Conservation (phyloP, 2,797 vertebrate species). For the Telmatherina bonti region DNA sequence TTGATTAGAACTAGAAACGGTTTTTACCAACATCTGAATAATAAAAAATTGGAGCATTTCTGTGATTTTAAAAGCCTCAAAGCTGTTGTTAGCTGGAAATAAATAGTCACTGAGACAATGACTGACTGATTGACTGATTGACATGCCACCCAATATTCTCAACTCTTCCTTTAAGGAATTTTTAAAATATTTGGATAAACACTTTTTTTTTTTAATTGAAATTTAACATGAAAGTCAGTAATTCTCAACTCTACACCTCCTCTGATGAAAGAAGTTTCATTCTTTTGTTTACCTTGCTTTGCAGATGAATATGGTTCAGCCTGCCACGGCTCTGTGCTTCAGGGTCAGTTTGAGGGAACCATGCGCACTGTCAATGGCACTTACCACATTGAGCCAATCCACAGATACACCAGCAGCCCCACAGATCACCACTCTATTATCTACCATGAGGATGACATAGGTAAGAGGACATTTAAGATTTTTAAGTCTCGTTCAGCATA, state of each 20-base stretch:
- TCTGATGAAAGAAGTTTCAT: neutral
- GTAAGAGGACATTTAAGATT: slow-evolving; percentile 68
- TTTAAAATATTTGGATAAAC: slow-evolving; percentile 8
- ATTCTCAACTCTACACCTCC: no score
- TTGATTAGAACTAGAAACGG: neutral
- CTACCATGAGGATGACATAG: slow-evolving; percentile 86
- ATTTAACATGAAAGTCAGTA: no score
- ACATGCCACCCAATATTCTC: neutral
- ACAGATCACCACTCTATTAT: slow-evolving; percentile 83
- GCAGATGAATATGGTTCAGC: slow-evolving; percentile 81
- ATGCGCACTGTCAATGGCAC: slow-evolving; percentile 82
- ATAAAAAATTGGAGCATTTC: fast-evolving
- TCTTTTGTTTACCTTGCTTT: neutral
- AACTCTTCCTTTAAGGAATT: neutral
- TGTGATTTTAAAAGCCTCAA: neutral
- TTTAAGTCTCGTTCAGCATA: neutral
- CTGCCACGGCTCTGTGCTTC: slow-evolving; percentile 84
- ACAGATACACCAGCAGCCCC: slow-evolving; percentile 55
- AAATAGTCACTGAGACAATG: no score
- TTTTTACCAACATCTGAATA: neutral
- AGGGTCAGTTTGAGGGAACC: slow-evolving; percentile 87
- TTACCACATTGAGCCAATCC: slow-evolving; percentile 82
- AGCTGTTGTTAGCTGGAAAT: no score
- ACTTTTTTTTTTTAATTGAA: no score
- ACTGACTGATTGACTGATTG: no score